Evolutionary conservation across 2,888 invertebrate species (phyloP).

Genomic region (Lepidocyrtinus sp.): DNA sequence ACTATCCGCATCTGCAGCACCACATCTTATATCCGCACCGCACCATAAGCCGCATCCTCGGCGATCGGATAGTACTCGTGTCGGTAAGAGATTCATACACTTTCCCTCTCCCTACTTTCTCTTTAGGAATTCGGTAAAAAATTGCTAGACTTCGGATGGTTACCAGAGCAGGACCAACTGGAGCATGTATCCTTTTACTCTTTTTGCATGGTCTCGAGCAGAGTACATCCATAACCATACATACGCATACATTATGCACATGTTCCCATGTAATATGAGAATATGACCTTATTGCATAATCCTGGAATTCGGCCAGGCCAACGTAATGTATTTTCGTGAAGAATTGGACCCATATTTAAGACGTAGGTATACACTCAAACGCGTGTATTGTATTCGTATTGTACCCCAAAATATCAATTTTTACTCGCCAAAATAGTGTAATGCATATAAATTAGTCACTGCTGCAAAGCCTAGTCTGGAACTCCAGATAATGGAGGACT

Average conservation of each 20-base stretch:
- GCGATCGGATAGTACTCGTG: background rate
- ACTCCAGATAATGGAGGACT: background rate
- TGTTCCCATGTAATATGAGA: background rate
- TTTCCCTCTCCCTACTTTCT: background rate
- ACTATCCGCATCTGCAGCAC: conserved; percentile 32
- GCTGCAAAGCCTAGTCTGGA: background rate
- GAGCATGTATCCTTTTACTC: background rate
- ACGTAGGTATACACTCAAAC: background rate
- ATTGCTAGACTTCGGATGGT: background rate
- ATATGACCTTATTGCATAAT: background rate
- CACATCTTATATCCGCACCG: conserved; percentile 21
- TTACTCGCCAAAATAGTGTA: background rate
- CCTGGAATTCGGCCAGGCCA: background rate
- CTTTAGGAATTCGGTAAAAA: background rate
- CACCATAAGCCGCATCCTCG: background rate
- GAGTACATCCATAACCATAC: background rate
- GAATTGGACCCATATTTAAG: background rate
- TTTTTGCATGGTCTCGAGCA: no score
- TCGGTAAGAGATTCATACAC: background rate
- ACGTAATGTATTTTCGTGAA: background rate
- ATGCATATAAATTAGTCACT: background rate
- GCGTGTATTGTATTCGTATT: background rate
- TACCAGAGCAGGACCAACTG: no score
- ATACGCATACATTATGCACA: background rate
- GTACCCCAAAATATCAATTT: background rate